Conservation (phyloP, 2,797 vertebrate species). For the Ibycter americanus region DNA sequence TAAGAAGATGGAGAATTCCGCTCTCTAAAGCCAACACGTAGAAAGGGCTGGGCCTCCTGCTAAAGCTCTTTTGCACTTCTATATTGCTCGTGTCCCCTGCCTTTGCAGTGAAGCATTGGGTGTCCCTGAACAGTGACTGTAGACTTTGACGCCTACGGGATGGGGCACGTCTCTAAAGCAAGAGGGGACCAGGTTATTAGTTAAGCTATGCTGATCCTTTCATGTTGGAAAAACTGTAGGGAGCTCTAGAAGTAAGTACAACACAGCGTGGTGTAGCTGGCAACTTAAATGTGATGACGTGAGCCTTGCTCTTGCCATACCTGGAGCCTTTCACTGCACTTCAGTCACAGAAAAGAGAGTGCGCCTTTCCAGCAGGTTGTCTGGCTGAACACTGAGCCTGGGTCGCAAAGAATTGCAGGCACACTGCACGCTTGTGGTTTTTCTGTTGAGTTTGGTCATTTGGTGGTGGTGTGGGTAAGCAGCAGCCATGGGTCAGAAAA, state of each 20-base stretch:
- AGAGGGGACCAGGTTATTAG: background rate
- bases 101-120: background rate
- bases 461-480: background rate
- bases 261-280: background rate
- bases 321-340: background rate
- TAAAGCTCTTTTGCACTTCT: background rate
- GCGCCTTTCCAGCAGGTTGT: background rate
- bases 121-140: background rate
- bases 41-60: background rate
- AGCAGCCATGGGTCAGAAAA: background rate
- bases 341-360: background rate
- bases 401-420: background rate
- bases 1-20: background rate
- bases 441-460: background rate
- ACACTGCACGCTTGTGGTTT: background rate
- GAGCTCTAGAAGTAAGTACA: background rate
- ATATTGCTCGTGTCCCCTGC: background rate
- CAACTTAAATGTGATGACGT: background rate
- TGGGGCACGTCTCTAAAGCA: background rate
- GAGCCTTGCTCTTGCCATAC: background rate
- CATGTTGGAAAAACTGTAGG: background rate
- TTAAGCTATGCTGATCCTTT: background rate
- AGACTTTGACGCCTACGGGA: background rate
- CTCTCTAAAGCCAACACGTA: background rate
- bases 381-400: background rate